Base-by-base conservation (phyloP, 2,113 vertebrate species). In the Scalopus aquaticus region DNA sequence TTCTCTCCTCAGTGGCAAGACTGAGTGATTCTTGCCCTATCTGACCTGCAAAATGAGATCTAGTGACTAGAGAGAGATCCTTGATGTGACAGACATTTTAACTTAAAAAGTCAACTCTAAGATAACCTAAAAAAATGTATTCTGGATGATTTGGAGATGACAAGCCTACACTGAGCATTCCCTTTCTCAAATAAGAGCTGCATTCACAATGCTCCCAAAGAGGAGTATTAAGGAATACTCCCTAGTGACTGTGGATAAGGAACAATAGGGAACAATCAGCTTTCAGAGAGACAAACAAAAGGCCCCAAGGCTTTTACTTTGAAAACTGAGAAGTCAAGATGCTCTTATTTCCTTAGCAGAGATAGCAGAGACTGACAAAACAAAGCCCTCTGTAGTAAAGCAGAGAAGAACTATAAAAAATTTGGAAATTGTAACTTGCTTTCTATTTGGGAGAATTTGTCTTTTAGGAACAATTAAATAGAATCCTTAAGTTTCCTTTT, bases 281-380 rank as follows among this genome's bases (percentile, higher is more conserved):
- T 67, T 85, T 89, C 20, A 44, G 72, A 51, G 1, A 77, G 49
- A 60, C 93, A 96, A 88, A 80, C 32, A 62, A 81, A 74, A 95
- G 64, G 5, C 10, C 39, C 42, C 16, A 49, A 39, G 30, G 46
- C 17, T 83, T 79, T 95, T 44, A 65, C 58, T 51, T 37, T 76
- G 54, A 76, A 60, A 93, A 39, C 1, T 12, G 60, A 90, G 64
- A 49, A 7, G 17, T 35, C 67, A 44, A 19, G 37, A 26, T 12
- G 37, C 24, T 92, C 49, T 60, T 26, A 64, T 35, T 90, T 88
- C 74, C 65, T 51, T 16, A 11, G 19, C 2, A 85, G 49, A 83
- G 76, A 62, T 4, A 51, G 54, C 26, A 5, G 30, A 56, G 46
- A 39, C 3, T 46, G 60, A 84, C 6, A 87, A 82, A 91, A 80